Evolutionary conservation across 2,113 vertebrate species (phyloP), one percentile per base, ranked within the genome.

Genomic region (Anarhynchus alexandrinus): DNA sequence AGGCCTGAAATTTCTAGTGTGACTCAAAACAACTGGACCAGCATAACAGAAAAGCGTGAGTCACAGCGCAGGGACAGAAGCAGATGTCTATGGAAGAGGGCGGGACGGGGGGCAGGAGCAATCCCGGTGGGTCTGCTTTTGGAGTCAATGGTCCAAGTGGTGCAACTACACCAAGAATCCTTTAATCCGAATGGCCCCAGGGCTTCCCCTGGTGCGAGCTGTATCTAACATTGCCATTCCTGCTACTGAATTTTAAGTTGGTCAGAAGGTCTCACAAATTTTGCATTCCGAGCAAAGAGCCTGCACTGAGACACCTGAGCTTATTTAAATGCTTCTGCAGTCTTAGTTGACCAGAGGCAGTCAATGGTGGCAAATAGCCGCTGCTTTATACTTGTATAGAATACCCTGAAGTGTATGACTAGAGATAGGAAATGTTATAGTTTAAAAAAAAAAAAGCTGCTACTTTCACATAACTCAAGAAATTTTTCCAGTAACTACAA

Each of bases 51-150:
- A 65, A 38, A 72, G 64, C 42, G 4, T 2, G 11, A 25, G 8
- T 27, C 32, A 15, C 23, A 43, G 69, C n/a, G 25, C 34, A 51
- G 30, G 2, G 22, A 43, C 15, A 59, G 15, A 18, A 23, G 2
- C 27, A 30, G 71, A 5, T 6, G 11, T 11, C 62, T 19, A 0
- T 6, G 58, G 10, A 2, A 5, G 1, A 1, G 30, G 62, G 30
- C 3, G 18, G 52, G 36, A 66, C 54, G 15, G 51, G 45, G 38
- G 21, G 36, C 40, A 64, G 74, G 16, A 51, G 40, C 36, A 40
- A 15, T 9, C 69, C 15, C 29, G 25, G 64, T 12, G 47, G 34
- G 29, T 55, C 47, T 40, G 61, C 66, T 54, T 0, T 17, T 13
- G 7, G 25, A 78, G 81, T 40, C 52, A 57, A 9, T 5, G 19